These are phyloP conservation scores for Sebastes vulpes DNA, from an alignment of 2,797 vertebrate species.

Conservation along the genomic window DNA sequence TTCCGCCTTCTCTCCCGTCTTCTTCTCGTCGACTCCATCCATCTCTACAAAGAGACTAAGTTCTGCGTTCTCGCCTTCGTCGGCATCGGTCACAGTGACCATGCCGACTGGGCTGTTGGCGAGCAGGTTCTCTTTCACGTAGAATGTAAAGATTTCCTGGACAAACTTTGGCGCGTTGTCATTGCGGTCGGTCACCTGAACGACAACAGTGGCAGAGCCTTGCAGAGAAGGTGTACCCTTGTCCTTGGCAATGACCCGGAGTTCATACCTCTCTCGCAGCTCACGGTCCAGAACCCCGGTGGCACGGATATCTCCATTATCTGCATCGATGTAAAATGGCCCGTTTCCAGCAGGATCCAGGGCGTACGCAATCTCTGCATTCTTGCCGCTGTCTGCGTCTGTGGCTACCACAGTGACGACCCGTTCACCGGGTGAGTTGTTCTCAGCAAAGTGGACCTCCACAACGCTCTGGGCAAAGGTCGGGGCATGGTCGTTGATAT, in stretches of 20 bases:
- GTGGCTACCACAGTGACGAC: slow-evolving; percentile 93
- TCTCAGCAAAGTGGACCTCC: slow-evolving; percentile 95
- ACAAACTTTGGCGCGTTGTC: slow-evolving; percentile 97
- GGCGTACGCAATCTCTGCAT: slow-evolving; percentile 93
- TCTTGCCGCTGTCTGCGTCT: slow-evolving; percentile 95
- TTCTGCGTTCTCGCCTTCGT: slow-evolving; percentile 94
- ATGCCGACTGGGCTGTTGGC: slow-evolving; percentile 97
- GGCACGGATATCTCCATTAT: slow-evolving; percentile 93
- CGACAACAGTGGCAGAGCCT: slow-evolving; percentile 91
- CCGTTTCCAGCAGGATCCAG: slow-evolving; percentile 87
- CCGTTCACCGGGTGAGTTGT: slow-evolving; percentile 92
- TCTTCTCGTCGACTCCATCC: slow-evolving; percentile 77
- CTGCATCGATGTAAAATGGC: slow-evolving; percentile 92
- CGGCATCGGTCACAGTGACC: slow-evolving; percentile 96
- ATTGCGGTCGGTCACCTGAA: slow-evolving; percentile 94
- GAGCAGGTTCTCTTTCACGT: slow-evolving; percentile 95
- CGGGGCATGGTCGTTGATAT: slow-evolving; percentile 96
- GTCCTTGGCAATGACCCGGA: slow-evolving; percentile 93
- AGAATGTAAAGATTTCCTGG: slow-evolving; percentile 97
- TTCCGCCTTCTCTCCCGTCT: slow-evolving; percentile 55
- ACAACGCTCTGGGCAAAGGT: slow-evolving; percentile 91
- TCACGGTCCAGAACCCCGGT: slow-evolving; percentile 91
- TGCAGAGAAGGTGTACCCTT: slow-evolving; percentile 92
- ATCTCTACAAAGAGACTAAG: slow-evolving; percentile 93
- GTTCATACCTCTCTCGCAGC: slow-evolving; percentile 91